These are phyloP conservation scores for Calameuta pallipes DNA, from an alignment of 2,888 invertebrate genomes.

Conservation along the genomic window DNA sequence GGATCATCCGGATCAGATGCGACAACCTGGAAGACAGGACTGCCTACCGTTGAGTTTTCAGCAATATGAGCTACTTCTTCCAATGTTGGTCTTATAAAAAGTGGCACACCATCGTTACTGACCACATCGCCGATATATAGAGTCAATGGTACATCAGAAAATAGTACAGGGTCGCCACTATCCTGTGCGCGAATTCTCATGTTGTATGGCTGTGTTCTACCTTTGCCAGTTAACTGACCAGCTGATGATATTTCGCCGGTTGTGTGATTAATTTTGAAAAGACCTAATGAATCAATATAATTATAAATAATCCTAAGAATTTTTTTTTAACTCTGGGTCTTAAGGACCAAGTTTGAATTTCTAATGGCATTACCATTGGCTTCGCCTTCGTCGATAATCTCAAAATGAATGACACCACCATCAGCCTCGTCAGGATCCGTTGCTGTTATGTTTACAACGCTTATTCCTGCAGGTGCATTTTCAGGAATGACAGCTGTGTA, in stretches of 20 bases:
- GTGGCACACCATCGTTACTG: constrained; percentile 83
- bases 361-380: constrained; percentile 70
- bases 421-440: constrained; percentile 82
- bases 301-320: background rate
- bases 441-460: constrained; percentile 77
- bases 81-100: constrained; percentile 76
- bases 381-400: constrained; percentile 79
- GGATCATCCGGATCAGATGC: constrained; percentile 85
- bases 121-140: constrained; percentile 84
- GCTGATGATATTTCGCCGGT: constrained; percentile 78
- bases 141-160: constrained; percentile 73
- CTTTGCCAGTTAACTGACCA: constrained; percentile 78
- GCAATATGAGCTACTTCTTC: constrained; percentile 78
- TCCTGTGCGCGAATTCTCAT: constrained; percentile 78
- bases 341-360: background rate
- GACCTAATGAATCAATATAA: constrained; percentile 63
- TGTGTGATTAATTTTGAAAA: constrained; percentile 75
- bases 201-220: constrained; percentile 79
- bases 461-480: constrained; percentile 76
- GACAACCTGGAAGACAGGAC: constrained; percentile 80
- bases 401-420: constrained; percentile 78
- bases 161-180: constrained; percentile 73
- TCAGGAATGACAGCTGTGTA: constrained; percentile 83
- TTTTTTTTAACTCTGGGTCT: background rate
- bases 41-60: constrained; percentile 81